These are phyloP conservation scores for Tenrec ecaudatus DNA, from an alignment of 2,113 vertebrate species.

Conservation along the genomic window DNA sequence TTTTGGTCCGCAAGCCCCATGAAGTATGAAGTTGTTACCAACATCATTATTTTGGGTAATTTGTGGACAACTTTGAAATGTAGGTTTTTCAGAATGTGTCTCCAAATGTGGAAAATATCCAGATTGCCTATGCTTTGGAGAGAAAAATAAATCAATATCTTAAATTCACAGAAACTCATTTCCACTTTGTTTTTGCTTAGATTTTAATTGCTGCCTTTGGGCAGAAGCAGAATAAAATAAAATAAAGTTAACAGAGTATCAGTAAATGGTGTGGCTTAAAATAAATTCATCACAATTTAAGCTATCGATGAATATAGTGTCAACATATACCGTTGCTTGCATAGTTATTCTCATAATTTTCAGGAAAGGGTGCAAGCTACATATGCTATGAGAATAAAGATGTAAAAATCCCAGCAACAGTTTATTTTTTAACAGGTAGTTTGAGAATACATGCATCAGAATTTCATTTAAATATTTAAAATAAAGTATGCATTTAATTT, in stretches of 20 bases:
- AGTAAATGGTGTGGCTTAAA: background rate
- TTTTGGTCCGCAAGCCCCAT: conserved; percentile 25
- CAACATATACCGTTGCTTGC: background rate
- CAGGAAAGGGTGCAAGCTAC: background rate
- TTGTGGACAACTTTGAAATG: conserved; percentile 57
- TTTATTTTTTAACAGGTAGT: background rate
- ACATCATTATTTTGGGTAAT: conserved; percentile 55
- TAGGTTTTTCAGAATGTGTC: background rate
- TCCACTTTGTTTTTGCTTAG: background rate
- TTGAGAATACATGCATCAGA: background rate
- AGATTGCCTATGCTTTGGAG: background rate
- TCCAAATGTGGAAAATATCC: conserved; percentile 29
- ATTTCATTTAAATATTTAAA: background rate
- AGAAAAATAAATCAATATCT: background rate
- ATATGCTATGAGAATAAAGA: background rate
- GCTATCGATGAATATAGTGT: background rate
- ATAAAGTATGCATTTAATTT: background rate
- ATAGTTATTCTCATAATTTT: background rate
- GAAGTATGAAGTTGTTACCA: conserved; percentile 60
- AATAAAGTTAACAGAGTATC: background rate
- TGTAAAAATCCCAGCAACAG: background rate
- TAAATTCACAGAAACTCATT: background rate
- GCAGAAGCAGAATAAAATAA: background rate
- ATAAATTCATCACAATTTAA: background rate
- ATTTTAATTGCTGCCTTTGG: background rate